phyloP scores from a whole-genome alignment of 1,140 invertebrate species.

The Centruroides sculpturatus region DNA sequence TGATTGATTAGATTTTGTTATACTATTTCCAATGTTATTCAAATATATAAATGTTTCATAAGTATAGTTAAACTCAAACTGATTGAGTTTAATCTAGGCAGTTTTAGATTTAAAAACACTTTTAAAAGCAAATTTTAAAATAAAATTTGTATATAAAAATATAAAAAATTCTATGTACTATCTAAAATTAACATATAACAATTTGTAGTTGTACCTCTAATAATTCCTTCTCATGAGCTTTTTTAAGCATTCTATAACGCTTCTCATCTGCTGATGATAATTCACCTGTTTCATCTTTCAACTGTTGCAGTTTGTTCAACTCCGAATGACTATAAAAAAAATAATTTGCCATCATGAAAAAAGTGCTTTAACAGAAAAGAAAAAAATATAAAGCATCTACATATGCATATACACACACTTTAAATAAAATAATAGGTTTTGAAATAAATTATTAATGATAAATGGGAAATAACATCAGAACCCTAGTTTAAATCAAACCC shows the following conservation, averaged over 20 bases:
- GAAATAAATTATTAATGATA: no score
- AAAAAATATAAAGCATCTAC: neutral
- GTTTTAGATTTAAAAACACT: no score
- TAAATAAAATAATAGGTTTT: neutral
- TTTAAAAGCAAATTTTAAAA: no score
- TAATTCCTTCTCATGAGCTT: constrained; percentile 79
- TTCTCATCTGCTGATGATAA: constrained; percentile 80
- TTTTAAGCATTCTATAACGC: constrained; percentile 79
- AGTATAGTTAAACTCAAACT: no score
- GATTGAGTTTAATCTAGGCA: no score
- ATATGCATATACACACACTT: neutral
- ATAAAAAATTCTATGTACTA: neutral
- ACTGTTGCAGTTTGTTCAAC: constrained; percentile 83
- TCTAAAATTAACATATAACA: neutral
- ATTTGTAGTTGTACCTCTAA: constrained; percentile 34
- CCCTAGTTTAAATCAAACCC: no score
- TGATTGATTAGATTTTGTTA: no score
- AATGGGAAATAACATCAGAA: no score
- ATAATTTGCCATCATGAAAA: constrained; percentile 10
- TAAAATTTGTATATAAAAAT: no score
- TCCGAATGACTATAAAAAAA: constrained; percentile 41
- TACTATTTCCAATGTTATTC: no score
- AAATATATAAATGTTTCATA: no score
- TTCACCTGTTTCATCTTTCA: constrained; percentile 96
- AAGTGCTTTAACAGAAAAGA: constrained; percentile 28